phyloP scores from a whole-genome alignment of 2,113 vertebrate species.

The Todiramphus chloris region DNA sequence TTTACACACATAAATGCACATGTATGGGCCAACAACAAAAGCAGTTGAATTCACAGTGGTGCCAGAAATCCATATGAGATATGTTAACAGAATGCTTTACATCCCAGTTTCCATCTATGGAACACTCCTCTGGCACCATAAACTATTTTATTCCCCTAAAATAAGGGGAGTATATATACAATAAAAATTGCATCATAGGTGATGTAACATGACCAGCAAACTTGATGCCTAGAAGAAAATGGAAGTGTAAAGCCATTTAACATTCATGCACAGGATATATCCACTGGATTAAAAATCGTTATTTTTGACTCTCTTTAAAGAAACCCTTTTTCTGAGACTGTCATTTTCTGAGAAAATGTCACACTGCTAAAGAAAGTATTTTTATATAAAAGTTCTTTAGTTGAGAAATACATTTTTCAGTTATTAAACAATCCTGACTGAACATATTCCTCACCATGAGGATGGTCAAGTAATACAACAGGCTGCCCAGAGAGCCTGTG shows the following conservation, averaged over 20 bases:
- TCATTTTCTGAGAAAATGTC: background rate
- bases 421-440: constrained; percentile 5
- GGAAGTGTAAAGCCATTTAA: background rate
- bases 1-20: background rate
- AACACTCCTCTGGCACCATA: background rate
- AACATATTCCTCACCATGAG: background rate
- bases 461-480: constrained; percentile 2
- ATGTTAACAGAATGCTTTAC: background rate
- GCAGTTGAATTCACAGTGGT: background rate
- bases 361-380: background rate
- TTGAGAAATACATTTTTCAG: background rate
- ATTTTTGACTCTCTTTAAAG: background rate
- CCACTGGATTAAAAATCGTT: background rate
- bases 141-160: background rate
- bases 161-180: background rate
- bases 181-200: background rate
- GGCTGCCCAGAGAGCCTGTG: background rate
- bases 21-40: background rate
- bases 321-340: background rate
- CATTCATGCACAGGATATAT: background rate
- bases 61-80: background rate
- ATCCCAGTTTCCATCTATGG: background rate
- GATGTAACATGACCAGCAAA: background rate
- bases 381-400: background rate
- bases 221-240: background rate